Percentiles rank a stretch among this genome's conserved stretches.
These are phyloP conservation scores for Seira musarum DNA, from an alignment of 2,888 invertebrate species.

Conservation along the genomic window DNA sequence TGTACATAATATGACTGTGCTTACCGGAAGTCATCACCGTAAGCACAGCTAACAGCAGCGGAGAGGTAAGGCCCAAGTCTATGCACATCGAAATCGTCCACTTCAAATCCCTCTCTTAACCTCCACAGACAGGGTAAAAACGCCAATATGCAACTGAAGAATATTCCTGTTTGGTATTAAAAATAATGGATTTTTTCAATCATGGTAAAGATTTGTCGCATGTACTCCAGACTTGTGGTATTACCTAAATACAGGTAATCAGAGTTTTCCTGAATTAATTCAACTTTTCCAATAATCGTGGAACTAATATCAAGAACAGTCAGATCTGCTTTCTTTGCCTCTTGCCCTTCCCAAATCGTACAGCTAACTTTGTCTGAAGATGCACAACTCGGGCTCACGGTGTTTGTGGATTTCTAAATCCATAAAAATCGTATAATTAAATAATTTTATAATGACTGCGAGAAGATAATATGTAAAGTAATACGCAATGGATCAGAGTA, in stretches of 20 bases:
- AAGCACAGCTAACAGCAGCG: conserved; percentile 60
- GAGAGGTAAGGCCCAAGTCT: conserved; percentile 60
- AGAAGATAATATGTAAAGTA: no score
- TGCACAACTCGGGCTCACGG: conserved; percentile 80
- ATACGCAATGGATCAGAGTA: no score
- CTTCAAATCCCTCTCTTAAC: conserved; percentile 63
- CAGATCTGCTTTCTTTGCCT: conserved; percentile 92
- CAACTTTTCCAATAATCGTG: conserved; percentile 92
- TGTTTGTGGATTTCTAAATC: conserved; percentile 78
- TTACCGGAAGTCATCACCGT: conserved; percentile 65
- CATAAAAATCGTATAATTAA: conserved; percentile 53
- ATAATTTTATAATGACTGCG: not conserved
- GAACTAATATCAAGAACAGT: conserved; percentile 96
- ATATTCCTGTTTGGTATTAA: conserved; percentile 72
- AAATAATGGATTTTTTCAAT: not conserved
- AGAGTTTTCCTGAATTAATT: conserved; percentile 83
- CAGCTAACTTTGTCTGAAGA: conserved; percentile 93
- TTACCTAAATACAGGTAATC: conserved; percentile 84
- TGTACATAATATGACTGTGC: not conserved
- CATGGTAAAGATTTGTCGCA: conserved; percentile 11
- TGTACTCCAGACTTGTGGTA: not conserved
- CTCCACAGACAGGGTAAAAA: conserved; percentile 78
- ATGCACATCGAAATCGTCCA: conserved; percentile 65
- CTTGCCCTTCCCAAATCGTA: conserved; percentile 93
- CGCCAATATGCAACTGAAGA: conserved; percentile 77